Evolutionary conservation across 2,797 vertebrate species (phyloP).

Genomic region (Euthynnus affinis): DNA sequence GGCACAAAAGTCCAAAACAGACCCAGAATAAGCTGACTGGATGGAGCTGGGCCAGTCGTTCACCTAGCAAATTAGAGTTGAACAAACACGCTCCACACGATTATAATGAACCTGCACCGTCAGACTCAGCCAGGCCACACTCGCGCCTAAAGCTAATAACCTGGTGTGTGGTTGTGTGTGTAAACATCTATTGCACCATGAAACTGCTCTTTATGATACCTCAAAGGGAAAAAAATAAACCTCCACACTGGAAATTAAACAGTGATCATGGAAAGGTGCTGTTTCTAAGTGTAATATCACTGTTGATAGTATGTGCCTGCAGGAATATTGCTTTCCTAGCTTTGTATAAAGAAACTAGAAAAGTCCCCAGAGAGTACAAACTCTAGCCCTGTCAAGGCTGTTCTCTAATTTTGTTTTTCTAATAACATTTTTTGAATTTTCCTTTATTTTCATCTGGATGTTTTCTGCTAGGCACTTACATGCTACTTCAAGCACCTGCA

Average conservation of each 20-base stretch:
- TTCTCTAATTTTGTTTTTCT: no score
- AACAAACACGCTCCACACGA: constrained; percentile 29
- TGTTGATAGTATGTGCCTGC: neutral
- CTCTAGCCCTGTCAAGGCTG: neutral
- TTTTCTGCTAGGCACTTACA: no score
- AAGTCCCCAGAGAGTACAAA: neutral
- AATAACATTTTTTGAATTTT: no score
- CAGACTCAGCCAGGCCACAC: constrained; percentile 8
- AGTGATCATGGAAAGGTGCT: constrained; percentile 21
- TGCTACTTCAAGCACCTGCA: no score
- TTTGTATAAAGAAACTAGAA: constrained; percentile 6
- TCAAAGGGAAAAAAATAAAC: constrained; percentile 11
- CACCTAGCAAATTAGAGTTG: constrained; percentile 44
- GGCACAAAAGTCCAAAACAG: constrained; percentile 13
- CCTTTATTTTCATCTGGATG: neutral
- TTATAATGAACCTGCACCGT: neutral
- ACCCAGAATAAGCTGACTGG: constrained; percentile 9
- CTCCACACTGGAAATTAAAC: constrained; percentile 25
- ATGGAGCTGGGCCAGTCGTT: constrained; percentile 8
- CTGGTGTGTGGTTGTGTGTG: constrained; percentile 17
- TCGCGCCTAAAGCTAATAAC: constrained; percentile 40
- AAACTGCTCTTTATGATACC: constrained; percentile 30
- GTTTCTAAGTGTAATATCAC: neutral
- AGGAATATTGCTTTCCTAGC: neutral
- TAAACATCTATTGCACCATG: constrained; percentile 23